Percentiles rank a stretch among this genome's conserved stretches.
These are phyloP conservation scores for Gopherus flavomarginatus DNA, from an alignment of 2,113 vertebrate genomes.

Conservation along the genomic window DNA sequence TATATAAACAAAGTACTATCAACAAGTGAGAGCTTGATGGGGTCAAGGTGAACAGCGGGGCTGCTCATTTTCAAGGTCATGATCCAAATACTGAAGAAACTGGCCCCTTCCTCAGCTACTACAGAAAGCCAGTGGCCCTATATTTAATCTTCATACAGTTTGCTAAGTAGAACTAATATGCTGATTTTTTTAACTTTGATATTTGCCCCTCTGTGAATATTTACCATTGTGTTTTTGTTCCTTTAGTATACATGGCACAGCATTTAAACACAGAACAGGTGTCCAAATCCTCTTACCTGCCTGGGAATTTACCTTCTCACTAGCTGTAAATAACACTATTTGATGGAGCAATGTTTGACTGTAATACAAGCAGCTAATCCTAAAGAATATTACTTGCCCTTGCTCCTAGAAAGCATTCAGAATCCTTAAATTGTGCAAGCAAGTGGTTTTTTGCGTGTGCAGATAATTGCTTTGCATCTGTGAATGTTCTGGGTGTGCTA, in stretches of 20 bases:
- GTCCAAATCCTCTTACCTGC: slow-evolving; percentile 30
- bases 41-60: not conserved
- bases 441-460: not conserved
- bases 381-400: slow-evolving; percentile 28
- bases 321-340: slow-evolving; percentile 59
- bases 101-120: not conserved
- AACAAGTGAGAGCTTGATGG: not conserved
- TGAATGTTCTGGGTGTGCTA: fast-evolving
- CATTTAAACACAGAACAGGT: slow-evolving; percentile 34
- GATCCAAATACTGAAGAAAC: not conserved
- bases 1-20: not conserved
- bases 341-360: slow-evolving; percentile 62
- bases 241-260: not conserved
- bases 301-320: slow-evolving; percentile 58
- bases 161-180: not conserved
- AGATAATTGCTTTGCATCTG: slow-evolving; percentile 2
- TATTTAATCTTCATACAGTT: not conserved
- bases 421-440: not conserved
- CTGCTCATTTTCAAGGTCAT: not conserved
- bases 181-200: slow-evolving; percentile 29
- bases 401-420: slow-evolving; percentile 7
- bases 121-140: not conserved
- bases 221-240: not conserved
- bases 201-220: slow-evolving; percentile 32
- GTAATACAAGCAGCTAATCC: slow-evolving; percentile 47